Evolutionary conservation across 2,888 invertebrate species (phyloP), one percentile per base, ranked within the genome.

Genomic region (Trisateles emortualis): DNA sequence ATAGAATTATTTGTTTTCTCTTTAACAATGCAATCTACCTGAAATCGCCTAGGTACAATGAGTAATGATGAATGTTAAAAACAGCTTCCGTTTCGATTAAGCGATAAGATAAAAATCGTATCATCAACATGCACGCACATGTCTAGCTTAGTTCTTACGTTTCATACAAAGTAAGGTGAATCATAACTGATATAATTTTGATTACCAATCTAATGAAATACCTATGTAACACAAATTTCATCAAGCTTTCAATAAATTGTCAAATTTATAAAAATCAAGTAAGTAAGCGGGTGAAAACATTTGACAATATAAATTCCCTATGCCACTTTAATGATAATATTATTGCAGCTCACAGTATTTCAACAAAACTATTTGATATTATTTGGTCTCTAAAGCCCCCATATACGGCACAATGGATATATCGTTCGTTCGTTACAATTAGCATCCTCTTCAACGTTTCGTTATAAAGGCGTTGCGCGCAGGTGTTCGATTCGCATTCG

Each of bases 401-500:
- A 62, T 56, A 47, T 62, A 62, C 46, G n/a, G 19, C 26, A 43
- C 8, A 13, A 6, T 35, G 8, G 2, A 32, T 32, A 8, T 8
- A 11, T 3, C 33, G 6, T 16, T 35, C 16, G 16, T n/a, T 49
- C 40, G 46, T 49, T 61, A 66, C 49, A 62, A 66, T 66, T 52
- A 63, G 48, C 29, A 48, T 56, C 56, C 57, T 62, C 57, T 66
- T 62, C 46, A 59, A 16, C 44, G 26, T 55, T 56, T 44, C 46
- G 38, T 46, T 35, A 17, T 41, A 59, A 57, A 53, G 22, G 50
- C 43, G 42, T 33, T 38, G 49, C 17, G 35, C 70, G 84, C 87
- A 89, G 88, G 86, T 87, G 89, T 85, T 79, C 78, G 65, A 81
- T 85, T 84, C 81, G 81, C 84, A 79, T 81, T 79, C 72, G 77